Percentiles rank a stretch among this genome's conserved stretches.
phyloP scores from a whole-genome alignment of 1,140 invertebrate species.

The Bombus picipes region DNA sequence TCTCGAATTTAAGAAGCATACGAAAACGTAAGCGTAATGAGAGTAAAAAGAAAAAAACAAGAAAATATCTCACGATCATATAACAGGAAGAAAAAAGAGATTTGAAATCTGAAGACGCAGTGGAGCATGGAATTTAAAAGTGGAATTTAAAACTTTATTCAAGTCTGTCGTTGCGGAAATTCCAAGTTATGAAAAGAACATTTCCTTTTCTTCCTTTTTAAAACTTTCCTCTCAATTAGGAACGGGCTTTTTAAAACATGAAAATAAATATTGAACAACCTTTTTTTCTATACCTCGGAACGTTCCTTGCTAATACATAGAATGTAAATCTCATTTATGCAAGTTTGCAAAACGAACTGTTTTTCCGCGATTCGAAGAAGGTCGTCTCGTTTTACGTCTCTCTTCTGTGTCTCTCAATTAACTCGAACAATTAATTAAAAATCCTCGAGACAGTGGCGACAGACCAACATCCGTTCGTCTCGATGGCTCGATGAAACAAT shows the following conservation, averaged over 20 bases:
- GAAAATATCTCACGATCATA: background rate
- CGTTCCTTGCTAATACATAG: background rate
- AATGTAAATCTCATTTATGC: background rate
- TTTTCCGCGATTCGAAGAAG: background rate
- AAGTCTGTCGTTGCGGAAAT: background rate
- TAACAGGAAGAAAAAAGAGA: background rate
- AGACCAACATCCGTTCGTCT: slow-evolving; percentile 36
- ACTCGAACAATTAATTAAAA: slow-evolving; percentile 65
- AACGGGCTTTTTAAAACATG: too few species aligned
- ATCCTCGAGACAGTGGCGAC: slow-evolving; percentile 51
- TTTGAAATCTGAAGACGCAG: too few species aligned
- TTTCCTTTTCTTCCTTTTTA: background rate
- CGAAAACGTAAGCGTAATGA: background rate
- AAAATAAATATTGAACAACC: background rate
- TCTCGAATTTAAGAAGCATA: background rate
- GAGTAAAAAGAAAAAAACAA: background rate
- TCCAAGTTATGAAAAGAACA: background rate
- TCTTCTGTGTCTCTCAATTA: slow-evolving; percentile 48
- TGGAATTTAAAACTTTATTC: background rate
- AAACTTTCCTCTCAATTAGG: background rate
- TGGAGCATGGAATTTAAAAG: background rate
- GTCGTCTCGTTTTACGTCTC: background rate
- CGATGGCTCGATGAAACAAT: slow-evolving; percentile 45
- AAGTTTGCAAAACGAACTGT: background rate
- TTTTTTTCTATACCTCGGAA: background rate